Evolutionary conservation across 2,888 invertebrate genomes (phyloP), one percentile per base, ranked within the genome.

Genomic region (Coenonympha arcania): DNA sequence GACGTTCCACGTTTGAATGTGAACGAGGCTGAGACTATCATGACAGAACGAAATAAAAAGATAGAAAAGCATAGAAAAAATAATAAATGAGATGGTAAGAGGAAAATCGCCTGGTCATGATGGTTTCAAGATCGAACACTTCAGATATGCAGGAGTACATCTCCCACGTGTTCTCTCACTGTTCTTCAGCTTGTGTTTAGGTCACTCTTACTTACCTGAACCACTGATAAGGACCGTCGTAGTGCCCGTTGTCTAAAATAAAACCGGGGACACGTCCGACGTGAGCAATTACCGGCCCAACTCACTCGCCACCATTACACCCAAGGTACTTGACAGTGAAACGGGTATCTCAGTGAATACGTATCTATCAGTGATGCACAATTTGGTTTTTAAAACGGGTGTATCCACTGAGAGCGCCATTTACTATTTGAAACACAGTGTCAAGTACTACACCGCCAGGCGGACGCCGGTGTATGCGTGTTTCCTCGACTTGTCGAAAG

Each of bases 331-430:
- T 24, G 24, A 24, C 24, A 24, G 6, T 4, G 24, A 24, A 24
- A 24, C 8, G 24, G 8, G 24, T 24, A 8, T 24, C 24, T 24
- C 24, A 24, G 8, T 24, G 2, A 24, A 6, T 24, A 24, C 24
- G 6, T 24, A 3, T 6, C 8, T 2, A 6, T 53, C 3, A 37
- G 57, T 28, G 57, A 60, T 42, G 46, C 48, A 1, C 57, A 58
- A 44, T 58, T 58, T 20, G 58, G 55, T n/a, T 6, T 34, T 33
- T 19, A 22, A 8, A 16, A 22, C 22, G 20, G 20, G 34, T 4
- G 5, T 33, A 9, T 33, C 37, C 9, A 28, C 37, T 3, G 48
- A 46, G 26, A 44, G 19, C 18, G 54, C 48, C 6, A 42, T 54
- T 8, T 22, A 34, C 33, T 15, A 15, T 44, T 2, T 18, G n/a